phyloP scores from a whole-genome alignment of 2,113 vertebrate genomes.

The Chaenogobius annularis region DNA sequence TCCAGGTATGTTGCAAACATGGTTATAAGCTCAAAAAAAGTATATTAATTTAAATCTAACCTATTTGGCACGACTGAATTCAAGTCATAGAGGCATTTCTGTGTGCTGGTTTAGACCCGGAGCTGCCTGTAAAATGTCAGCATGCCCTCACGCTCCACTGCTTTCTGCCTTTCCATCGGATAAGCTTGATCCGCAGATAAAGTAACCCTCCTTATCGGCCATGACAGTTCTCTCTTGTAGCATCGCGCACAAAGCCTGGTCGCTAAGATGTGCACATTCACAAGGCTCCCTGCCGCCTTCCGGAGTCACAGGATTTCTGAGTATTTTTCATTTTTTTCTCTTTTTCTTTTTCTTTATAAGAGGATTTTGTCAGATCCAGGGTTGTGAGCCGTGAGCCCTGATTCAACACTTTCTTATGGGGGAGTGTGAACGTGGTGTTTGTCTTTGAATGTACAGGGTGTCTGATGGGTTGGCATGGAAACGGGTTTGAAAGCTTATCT shows the following conservation, averaged over 20 bases:
- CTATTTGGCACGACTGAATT: too few species aligned
- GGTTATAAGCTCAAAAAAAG: too few species aligned
- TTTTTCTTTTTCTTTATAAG: slow-evolving; percentile 10
- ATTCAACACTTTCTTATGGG: slow-evolving; percentile 64
- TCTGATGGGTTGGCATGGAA: background rate
- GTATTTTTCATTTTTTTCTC: background rate
- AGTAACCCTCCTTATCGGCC: slow-evolving; percentile 58
- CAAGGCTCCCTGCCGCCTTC: slow-evolving; percentile 53
- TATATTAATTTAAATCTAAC: too few species aligned
- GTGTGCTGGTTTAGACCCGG: slow-evolving; percentile 6
- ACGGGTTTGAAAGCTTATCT: background rate
- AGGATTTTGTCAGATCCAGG: slow-evolving; percentile 59
- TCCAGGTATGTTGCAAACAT: too few species aligned
- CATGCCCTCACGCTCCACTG: slow-evolving; percentile 45
- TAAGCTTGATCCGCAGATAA: slow-evolving; percentile 62
- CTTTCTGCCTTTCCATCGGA: slow-evolving; percentile 49
- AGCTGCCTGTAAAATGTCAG: slow-evolving; percentile 47
- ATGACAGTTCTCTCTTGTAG: slow-evolving; percentile 57
- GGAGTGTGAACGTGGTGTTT: slow-evolving; percentile 31
- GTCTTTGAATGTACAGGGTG: slow-evolving; percentile 9
- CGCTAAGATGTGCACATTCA: slow-evolving; percentile 14
- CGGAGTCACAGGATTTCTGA: slow-evolving; percentile 51
- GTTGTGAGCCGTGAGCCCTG: slow-evolving; percentile 59
- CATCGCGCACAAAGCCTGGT: slow-evolving; percentile 38
- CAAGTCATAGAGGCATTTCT: background rate